phyloP scores from a whole-genome alignment of 37 sponge, comb jelly and placozoan genomes.

The Oscarella lobularis region DNA sequence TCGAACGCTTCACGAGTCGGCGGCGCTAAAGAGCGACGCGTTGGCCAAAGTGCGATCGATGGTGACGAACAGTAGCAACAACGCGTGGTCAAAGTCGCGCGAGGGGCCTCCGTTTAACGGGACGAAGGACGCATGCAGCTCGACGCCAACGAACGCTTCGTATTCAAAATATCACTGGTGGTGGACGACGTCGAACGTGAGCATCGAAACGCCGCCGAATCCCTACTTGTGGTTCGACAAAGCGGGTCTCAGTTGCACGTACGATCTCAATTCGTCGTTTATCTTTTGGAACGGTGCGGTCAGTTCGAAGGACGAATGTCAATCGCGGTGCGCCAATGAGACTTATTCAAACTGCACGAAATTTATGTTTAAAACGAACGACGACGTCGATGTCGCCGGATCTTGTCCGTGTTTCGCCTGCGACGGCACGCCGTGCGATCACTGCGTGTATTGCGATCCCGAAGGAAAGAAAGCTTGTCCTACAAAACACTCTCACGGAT shows the following conservation, averaged over 20 bases:
- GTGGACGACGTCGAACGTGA: constrained; percentile 13
- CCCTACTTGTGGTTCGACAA: constrained; percentile 12
- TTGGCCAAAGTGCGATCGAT: constrained; percentile 2
- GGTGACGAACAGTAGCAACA: constrained; percentile 16
- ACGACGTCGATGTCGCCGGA: not conserved
- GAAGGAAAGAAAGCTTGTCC: constrained; percentile 4
- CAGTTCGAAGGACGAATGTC: constrained; percentile 13
- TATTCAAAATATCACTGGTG: constrained; percentile 38
- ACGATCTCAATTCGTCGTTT: no score
- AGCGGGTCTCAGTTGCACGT: constrained; percentile 3
- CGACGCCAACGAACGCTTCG: no score
- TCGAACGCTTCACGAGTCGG: constrained; percentile 12
- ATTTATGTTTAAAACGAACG: constrained; percentile 2
- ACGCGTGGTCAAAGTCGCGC: constrained; percentile 23
- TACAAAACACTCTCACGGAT: not conserved
- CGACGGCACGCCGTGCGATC: not conserved
- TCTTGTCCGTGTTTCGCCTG: not conserved
- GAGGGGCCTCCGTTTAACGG: constrained; percentile 23
- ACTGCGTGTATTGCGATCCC: not conserved
- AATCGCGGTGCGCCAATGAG: not conserved
- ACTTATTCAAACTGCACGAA: constrained; percentile 22
- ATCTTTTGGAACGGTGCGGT: constrained; percentile 14
- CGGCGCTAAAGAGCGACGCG: not conserved
- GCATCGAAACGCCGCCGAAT: constrained; percentile 18
- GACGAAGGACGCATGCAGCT: not conserved